Percentiles rank a stretch among this genome's conserved stretches.
These are phyloP conservation scores for Acleris holmiana DNA, from an alignment of 2,888 invertebrate genomes.

Conservation along the genomic window DNA sequence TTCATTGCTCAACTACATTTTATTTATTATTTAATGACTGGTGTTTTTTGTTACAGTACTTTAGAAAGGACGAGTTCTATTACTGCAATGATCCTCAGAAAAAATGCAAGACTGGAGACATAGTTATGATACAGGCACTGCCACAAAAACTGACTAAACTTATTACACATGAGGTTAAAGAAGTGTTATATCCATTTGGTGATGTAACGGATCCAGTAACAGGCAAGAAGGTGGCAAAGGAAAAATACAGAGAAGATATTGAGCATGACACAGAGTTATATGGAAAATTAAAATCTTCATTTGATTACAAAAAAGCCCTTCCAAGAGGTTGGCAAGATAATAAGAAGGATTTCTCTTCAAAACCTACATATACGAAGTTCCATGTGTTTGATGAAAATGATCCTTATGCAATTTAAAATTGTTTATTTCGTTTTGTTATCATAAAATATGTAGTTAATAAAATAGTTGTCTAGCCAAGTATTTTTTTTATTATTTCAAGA, in stretches of 20 bases:
- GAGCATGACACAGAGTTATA: constrained; percentile 87
- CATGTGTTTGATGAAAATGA: constrained; percentile 90
- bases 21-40: neutral
- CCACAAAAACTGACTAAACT: constrained; percentile 89
- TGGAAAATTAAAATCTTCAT: constrained; percentile 87
- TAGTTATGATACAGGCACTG: constrained; percentile 90
- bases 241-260: constrained; percentile 90
- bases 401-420: constrained; percentile 87
- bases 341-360: constrained; percentile 91
- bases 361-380: constrained; percentile 90
- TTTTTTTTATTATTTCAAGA: too few species aligned
- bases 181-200: constrained; percentile 92
- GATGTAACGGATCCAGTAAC: constrained; percentile 94
- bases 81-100: constrained; percentile 92
- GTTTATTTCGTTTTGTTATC: constrained; percentile 20
- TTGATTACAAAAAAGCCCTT: constrained; percentile 91
- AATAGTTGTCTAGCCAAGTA: constrained; percentile 9
- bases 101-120: constrained; percentile 91
- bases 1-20: constrained; percentile 37
- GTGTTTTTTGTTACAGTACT: constrained; percentile 86
- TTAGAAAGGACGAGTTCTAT: constrained; percentile 88
- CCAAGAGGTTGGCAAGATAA: constrained; percentile 92
- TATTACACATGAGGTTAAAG: constrained; percentile 91
- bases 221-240: constrained; percentile 90
- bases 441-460: constrained; percentile 28